Conservation (phyloP, 2,888 invertebrate genomes). For the Schizotus pectinicornis region DNA sequence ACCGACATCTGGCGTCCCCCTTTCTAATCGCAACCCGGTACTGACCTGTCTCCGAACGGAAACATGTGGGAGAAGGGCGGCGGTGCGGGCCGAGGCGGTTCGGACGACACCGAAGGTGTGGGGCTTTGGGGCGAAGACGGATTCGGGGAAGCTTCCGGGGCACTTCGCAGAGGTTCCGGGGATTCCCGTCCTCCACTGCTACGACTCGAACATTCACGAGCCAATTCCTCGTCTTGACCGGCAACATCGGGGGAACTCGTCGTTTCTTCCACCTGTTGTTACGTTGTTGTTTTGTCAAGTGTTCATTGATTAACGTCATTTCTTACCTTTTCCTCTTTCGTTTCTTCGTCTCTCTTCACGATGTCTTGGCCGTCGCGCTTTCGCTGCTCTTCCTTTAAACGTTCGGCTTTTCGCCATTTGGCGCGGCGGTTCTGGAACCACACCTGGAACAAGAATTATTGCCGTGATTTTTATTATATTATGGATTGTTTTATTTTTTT, state of each 20-base stretch:
- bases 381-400: constrained; percentile 89
- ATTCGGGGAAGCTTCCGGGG: constrained; percentile 48
- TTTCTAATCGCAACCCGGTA: neutral
- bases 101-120: constrained; percentile 64
- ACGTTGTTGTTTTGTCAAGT: neutral
- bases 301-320: neutral
- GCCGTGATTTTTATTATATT: neutral
- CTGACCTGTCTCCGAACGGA: constrained; percentile 67
- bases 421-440: constrained; percentile 94
- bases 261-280: constrained; percentile 49
- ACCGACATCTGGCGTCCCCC: constrained; percentile 10
- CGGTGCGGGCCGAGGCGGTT: constrained; percentile 65
- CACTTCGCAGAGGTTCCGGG: constrained; percentile 44
- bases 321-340: constrained; percentile 66
- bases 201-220: constrained; percentile 52
- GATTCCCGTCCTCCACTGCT: constrained; percentile 48
- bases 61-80: constrained; percentile 73
- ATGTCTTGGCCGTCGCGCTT: constrained; percentile 78
- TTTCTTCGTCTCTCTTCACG: constrained; percentile 66
- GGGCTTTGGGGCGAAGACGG: constrained; percentile 63
- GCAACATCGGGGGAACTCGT: constrained; percentile 50
- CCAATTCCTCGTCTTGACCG: constrained; percentile 51
- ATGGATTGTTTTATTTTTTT: too few relatives aligned
- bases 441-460: constrained; percentile 65
- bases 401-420: constrained; percentile 91